Evolutionary conservation across 2,888 invertebrate genomes (phyloP).

Genomic region (Thereva nobilitata): DNA sequence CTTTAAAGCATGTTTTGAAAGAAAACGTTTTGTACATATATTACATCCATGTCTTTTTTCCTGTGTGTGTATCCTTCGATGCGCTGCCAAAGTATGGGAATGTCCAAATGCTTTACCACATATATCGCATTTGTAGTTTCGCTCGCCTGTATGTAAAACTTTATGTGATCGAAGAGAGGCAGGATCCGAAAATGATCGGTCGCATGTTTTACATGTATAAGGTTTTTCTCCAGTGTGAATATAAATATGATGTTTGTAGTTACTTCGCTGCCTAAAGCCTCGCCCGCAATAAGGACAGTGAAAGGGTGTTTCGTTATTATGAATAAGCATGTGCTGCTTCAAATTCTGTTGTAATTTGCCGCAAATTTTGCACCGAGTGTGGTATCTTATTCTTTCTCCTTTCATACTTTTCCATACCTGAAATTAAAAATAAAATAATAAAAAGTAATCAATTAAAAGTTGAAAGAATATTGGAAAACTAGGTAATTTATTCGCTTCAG

Average conservation of each 20-base stretch:
- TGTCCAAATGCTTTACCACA: constrained; percentile 40
- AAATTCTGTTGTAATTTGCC: constrained; percentile 39
- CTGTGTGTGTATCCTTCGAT: constrained; percentile 39
- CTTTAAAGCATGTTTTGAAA: constrained; percentile 36
- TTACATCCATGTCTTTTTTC: constrained; percentile 36
- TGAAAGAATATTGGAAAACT: too few relatives aligned
- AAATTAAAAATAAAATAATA: not conserved
- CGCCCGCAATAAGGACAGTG: constrained; percentile 38
- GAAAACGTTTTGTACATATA: constrained; percentile 36
- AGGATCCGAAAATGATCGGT: constrained; percentile 38
- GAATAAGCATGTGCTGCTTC: constrained; percentile 41
- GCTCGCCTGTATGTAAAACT: constrained; percentile 39
- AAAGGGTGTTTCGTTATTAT: constrained; percentile 36
- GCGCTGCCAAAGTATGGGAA: constrained; percentile 37
- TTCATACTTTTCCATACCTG: constrained; percentile 23
- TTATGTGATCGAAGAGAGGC: constrained; percentile 40
- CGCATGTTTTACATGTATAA: constrained; percentile 39
- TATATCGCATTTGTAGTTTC: constrained; percentile 39
- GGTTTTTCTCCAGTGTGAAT: constrained; percentile 42
- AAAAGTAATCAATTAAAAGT: too few relatives aligned
- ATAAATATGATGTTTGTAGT: constrained; percentile 39
- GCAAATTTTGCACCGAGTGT: constrained; percentile 34
- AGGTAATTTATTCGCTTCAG: too few relatives aligned
- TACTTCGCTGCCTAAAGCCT: constrained; percentile 37
- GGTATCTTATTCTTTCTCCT: constrained; percentile 33